A percentile compares a stretch with the other conserved stretches of the same genome.
Conservation (phyloP, 2,888 invertebrate genomes). For the Apotomis betuletana region DNA sequence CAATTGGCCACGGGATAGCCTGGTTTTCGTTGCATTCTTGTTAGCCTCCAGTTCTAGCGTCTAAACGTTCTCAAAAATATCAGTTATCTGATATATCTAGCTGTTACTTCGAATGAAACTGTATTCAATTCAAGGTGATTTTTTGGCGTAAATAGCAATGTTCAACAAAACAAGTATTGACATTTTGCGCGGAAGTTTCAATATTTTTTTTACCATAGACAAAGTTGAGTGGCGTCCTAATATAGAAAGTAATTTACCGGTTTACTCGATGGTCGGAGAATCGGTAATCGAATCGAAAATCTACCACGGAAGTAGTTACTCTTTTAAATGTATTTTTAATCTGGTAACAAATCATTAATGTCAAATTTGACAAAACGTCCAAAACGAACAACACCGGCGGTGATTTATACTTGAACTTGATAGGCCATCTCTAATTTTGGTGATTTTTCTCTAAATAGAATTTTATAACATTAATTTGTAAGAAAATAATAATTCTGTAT, state of each 20-base stretch:
- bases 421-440: background rate
- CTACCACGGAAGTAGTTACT: constrained; percentile 34
- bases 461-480: background rate
- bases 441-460: background rate
- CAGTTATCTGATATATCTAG: background rate
- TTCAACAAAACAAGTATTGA: constrained; percentile 51
- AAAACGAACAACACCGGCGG: background rate
- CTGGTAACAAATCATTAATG: constrained; percentile 1
- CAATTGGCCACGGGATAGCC: constrained; percentile 74
- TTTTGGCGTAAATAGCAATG: constrained; percentile 28
- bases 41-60: constrained; percentile 40
- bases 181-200: constrained; percentile 52
- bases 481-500: background rate
- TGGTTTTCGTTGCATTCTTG: constrained; percentile 73
- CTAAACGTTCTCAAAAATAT: background rate
- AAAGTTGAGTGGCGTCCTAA: constrained; percentile 24
- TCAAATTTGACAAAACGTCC: constrained; percentile 4
- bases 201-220: constrained; percentile 27
- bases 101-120: constrained; percentile 27
- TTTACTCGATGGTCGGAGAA: background rate
- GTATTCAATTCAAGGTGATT: constrained; percentile 22
- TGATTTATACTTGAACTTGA: background rate
- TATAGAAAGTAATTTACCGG: constrained; percentile 29
- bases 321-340: background rate
- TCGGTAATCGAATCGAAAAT: constrained; percentile 21